phyloP scores from a whole-genome alignment of 92 coral and sea anemone genomes.

The Hydrozoanthus gracilis region DNA sequence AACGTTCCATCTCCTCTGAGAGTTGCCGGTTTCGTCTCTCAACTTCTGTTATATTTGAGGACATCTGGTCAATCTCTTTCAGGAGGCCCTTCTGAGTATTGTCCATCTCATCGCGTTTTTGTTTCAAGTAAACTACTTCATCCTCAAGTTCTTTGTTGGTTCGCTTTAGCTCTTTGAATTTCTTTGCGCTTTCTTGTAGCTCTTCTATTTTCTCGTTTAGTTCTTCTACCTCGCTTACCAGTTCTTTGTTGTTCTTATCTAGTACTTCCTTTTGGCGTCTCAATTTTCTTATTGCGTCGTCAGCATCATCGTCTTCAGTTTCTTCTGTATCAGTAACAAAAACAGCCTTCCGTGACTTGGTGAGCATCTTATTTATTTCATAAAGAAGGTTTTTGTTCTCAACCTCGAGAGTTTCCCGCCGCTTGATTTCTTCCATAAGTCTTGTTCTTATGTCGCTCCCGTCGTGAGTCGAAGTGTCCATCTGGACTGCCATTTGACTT shows the following conservation, averaged over 20 bases:
- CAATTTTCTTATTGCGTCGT: conserved; percentile 7
- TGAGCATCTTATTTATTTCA: conserved; percentile 75
- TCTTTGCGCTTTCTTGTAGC: conserved; percentile 64
- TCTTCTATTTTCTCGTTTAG: conserved; percentile 77
- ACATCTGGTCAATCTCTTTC: conserved; percentile 77
- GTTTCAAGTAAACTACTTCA: conserved; percentile 68
- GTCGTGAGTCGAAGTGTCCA: conserved; percentile 25
- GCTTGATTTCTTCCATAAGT: conserved; percentile 67
- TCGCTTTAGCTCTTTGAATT: conserved; percentile 70
- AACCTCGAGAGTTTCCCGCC: conserved; percentile 76
- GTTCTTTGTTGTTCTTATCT: conserved; percentile 58
- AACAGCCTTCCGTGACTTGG: conserved; percentile 40
- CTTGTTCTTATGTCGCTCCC: conserved; percentile 52
- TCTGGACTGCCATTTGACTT: conserved; percentile 30
- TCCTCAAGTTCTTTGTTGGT: conserved; percentile 81
- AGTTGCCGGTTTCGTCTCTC: conserved; percentile 73
- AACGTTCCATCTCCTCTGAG: conserved; percentile 78
- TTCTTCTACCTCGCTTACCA: conserved; percentile 68
- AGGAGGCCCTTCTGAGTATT: conserved; percentile 71
- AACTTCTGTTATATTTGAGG: conserved; percentile 75
- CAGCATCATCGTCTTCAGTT: conserved; percentile 8
- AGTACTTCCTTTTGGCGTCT: conserved; percentile 51
- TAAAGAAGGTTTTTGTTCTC: conserved; percentile 87
- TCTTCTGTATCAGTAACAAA: conserved; percentile 35
- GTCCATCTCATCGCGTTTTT: conserved; percentile 81